Evolutionary conservation across 2,113 vertebrate species (phyloP).

Genomic region (Todiramphus saurophagus): DNA sequence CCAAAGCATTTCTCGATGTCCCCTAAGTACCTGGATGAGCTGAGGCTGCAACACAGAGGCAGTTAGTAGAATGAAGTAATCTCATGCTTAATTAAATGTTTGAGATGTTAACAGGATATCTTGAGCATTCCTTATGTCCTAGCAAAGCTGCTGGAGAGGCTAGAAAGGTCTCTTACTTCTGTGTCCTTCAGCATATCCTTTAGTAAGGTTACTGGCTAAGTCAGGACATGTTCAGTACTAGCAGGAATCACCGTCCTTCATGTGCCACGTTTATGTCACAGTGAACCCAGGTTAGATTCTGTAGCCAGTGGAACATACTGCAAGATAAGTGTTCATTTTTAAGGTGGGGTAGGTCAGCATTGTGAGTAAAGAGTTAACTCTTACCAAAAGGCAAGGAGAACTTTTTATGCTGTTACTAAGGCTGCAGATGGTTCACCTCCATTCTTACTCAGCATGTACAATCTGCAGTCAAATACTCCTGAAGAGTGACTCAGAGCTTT

Average conservation of each 20-base stretch:
- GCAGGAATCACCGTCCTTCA: background rate
- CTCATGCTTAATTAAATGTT: background rate
- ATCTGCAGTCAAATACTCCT: background rate
- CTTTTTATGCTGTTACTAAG: background rate
- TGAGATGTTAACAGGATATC: background rate
- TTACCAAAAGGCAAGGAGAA: background rate
- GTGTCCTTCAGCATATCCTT: background rate
- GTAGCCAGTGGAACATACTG: accelerated
- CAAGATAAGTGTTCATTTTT: background rate
- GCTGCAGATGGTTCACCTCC: background rate
- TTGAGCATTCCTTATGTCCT: accelerated
- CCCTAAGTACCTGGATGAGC: background rate
- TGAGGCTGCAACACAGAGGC: background rate
- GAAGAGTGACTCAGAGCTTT: background rate
- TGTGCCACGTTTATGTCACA: accelerated
- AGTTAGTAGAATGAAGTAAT: background rate
- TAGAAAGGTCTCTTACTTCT: accelerated
- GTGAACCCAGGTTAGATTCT: background rate
- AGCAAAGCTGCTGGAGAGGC: background rate
- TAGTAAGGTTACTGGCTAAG: background rate
- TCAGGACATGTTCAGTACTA: accelerated
- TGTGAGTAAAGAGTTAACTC: background rate
- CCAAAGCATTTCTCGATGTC: background rate
- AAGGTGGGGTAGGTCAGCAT: background rate
- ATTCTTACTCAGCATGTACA: background rate